These are phyloP conservation scores for Desoria tigrina DNA, from an alignment of 2,888 invertebrate genomes.

Conservation along the genomic window DNA sequence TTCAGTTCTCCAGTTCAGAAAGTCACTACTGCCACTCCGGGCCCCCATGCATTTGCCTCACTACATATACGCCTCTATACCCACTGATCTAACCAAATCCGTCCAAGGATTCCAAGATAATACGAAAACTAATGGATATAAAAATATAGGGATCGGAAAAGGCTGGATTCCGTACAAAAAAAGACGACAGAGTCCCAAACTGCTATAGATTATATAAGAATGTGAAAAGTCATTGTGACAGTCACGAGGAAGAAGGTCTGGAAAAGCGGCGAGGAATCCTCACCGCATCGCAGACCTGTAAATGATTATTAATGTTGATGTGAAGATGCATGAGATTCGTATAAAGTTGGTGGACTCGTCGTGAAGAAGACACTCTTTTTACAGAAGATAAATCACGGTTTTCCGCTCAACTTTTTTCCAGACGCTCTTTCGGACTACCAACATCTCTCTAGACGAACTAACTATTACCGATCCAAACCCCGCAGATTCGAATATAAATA, in stretches of 20 bases:
- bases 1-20: conserved; percentile 10
- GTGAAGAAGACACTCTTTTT: conserved; percentile 4
- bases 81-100: too few species aligned
- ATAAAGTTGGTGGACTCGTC: conserved; percentile 4
- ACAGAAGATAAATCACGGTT: conserved; percentile 11
- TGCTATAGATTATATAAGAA: background rate
- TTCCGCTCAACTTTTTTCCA: background rate
- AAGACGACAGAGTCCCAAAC: too few species aligned
- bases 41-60: too few species aligned
- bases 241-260: conserved; percentile 18
- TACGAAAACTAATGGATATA: background rate
- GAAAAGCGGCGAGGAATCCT: background rate
- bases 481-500: background rate
- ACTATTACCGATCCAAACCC: too few species aligned
- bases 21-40: conserved; percentile 8
- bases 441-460: background rate
- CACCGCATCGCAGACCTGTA: background rate
- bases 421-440: too few species aligned
- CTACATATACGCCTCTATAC: too few species aligned
- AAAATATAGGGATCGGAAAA: background rate
- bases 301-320: conserved; percentile 22
- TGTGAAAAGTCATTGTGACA: conserved; percentile 26
- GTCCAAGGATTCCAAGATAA: too few species aligned
- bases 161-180: background rate
- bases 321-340: conserved; percentile 6